Evolutionary conservation across 1,140 invertebrate species (phyloP), one percentile per base, ranked within the genome.

Genomic region (Drosophila biarmipes): DNA sequence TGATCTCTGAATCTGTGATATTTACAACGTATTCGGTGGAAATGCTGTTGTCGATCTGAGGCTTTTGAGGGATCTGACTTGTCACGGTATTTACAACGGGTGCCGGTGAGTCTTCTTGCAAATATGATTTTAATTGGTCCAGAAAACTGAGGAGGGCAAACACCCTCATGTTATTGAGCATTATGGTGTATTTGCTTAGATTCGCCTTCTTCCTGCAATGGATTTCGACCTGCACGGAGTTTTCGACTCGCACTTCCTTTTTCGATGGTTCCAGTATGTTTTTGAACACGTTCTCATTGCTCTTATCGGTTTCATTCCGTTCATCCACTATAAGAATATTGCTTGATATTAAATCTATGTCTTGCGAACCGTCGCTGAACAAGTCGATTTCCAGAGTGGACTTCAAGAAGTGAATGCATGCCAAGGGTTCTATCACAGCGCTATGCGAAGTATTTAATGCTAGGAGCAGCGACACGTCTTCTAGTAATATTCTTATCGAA

Each of bases 81-180:
- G 42, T 6, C 19, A 21, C 42, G 4, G 0, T 46, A 29, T 46
- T 46, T 46, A 59, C 58, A 14, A 79, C 24, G 1, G 46, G 10
- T 7, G 64, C 37, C 0, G 82, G 54, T 3, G 89, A 72, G 14
- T 91, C 85, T 27, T 91, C 90, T 62, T 93, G 91, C 17, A 99
- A 93, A 92, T 98, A 99, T 76, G 97, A 95, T 76, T 95, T 94
- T 0, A 97, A 94, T 11, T 95, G 94, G 89, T 98, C 95, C 94
- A 98, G 96, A 97, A 98, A 99, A 92, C 99, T 98, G 76, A 99
- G 93, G 48, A 99, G 96, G 0, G 97, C 96, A 94, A 99, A 98
- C 6, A 99, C 92, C 49, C 98, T 94, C 97, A 99, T 98, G 90
- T 98, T 98, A 91, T 99, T 98, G 4, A 99, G 93, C 17, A 99